Base-by-base conservation (phyloP, 2,113 vertebrate species). In the Rhipidura dahli region DNA sequence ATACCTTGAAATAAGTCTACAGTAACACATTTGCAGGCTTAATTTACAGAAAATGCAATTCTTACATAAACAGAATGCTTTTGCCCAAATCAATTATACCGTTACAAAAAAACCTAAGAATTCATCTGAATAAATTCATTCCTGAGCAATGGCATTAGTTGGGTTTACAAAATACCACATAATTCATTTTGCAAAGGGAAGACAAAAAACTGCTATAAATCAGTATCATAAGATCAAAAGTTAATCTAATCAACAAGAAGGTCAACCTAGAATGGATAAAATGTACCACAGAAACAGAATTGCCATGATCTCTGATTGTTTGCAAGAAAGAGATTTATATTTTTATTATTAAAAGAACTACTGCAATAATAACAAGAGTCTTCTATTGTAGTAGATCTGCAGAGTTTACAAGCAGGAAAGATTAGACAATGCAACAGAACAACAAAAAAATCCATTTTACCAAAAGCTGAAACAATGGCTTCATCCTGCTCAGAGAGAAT, bases 41-140 rank as follows among this genome's bases (percentile, higher is more conserved):
- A 89, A 88, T 90, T 96, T 90, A 97, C 95, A 96, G 96, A 94
- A 97, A 85, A 85, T 30, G 1, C 24, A 81, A 94, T 91, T 94
- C 94, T 96, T 94, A 97, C 93, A 94, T 97, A 97, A 98, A 98
- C 86, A 87, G 40, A 88, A 78, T 37, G 37, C 22, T 90, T 90
- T 42, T 70, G 16, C 23, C 50, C 26, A 69, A 87, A 82, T 83
- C 33, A 69, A 33, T 83, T 83, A 66, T 15, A 85, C 33, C 3
- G 3, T 47, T 37, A 83, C 14, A 10, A n/a, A 90, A 90, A 93
- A 81, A 90, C 35, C 27, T n/a, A 85, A 69, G 39, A 18, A 72
- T 51, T 76, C 26, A 71, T 57, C 82, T 69, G 79, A 95, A 76
- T 75, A 70, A 69, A 83, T 80, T 84, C 61, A 61, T 20, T 84